Evolutionary conservation across 1,140 invertebrate genomes (phyloP), one percentile per base, ranked within the genome.

Genomic region (Penaeus vannamei): DNA sequence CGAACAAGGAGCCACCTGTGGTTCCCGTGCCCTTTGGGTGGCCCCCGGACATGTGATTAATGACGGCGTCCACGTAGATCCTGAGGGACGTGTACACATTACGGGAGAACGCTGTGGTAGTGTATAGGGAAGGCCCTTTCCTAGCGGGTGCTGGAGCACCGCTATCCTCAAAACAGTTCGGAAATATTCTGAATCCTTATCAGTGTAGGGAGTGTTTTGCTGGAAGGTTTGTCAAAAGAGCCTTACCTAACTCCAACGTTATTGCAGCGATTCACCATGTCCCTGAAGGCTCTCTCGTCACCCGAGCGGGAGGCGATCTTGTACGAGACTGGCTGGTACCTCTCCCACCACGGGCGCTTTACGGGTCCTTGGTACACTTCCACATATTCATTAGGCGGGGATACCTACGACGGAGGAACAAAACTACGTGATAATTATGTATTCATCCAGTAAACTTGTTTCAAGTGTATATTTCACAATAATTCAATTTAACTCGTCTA

Each of bases 321-420:
- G 92, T 98, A 98, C 19, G 97, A 97, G 84, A 98, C 95, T 0
- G 97, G 96, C 92, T 98, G 97, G 91, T 98, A 98, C 17, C 97
- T 93, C 93, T 98, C 96, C 94, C 95, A 94, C 94, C 97, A 97
- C 95, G 97, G 85, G 95, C 86, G 62, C 77, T 89, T 19, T 76
- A 76, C n/a, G 0, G 29, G 42, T 62, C 36, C 61, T 66, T 88
- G 79, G 20, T 23, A 72, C n/a, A 29, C 64, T 7, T 60, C 53
- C 8, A 76, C 69, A 61, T 60, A 72, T 61, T 84, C 87, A 26
- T 84, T 89, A 22, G 82, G 82, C 20, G 82, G 81, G 14, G 66
- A 89, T 22, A 81, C 53, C 86, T 87, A 53, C 17, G 53, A 12
- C 36, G 14, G 53, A 53, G 17, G 53, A 53, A 53, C 17, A 53